Evolutionary conservation across 2,113 vertebrate species (phyloP).

Genomic region (Crotalus helleri): DNA sequence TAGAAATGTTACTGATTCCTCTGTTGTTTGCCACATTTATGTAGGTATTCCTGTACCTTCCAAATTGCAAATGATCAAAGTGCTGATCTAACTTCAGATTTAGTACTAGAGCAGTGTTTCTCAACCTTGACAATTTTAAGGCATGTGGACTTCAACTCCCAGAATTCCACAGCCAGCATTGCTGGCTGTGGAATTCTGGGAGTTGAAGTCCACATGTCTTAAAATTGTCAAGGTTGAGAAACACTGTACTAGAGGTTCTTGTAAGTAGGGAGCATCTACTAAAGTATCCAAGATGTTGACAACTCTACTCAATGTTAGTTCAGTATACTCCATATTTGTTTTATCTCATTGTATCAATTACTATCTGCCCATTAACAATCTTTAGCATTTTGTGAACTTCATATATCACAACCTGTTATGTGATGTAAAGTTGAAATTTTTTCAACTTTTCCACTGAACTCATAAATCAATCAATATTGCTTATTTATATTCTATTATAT

Average conservation of each 20-base stretch:
- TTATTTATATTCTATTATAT: neutral
- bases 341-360: neutral
- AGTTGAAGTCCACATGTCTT: no score
- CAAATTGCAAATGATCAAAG: neutral
- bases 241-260: neutral
- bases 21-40: neutral
- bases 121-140: no score
- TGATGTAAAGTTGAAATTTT: neutral
- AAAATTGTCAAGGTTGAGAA: no score
- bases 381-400: neutral
- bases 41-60: neutral
- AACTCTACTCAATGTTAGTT: neutral
- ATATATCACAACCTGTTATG: neutral
- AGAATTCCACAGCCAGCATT: no score
- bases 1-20: neutral
- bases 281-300: neutral
- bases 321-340: neutral
- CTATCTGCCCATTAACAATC: neutral
- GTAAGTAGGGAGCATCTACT: neutral
- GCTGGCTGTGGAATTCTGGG: no score
- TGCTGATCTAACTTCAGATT: neutral
- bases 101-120: neutral
- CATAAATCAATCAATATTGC: neutral
- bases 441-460: neutral
- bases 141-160: no score